These are phyloP conservation scores for Cheilosia scutellata DNA, from an alignment of 2,888 invertebrate species.

Conservation along the genomic window DNA sequence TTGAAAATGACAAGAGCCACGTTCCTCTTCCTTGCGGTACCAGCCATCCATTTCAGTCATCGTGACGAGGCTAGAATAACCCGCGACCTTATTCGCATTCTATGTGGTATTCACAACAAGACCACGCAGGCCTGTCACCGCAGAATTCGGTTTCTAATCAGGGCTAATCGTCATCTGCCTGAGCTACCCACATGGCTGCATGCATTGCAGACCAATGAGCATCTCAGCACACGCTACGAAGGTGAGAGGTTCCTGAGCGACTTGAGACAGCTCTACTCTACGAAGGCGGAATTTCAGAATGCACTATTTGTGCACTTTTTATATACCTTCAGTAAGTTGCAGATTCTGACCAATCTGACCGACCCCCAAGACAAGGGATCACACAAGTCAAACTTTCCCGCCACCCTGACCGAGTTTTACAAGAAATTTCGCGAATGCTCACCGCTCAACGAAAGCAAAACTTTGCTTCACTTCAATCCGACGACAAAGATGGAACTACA, in stretches of 20 bases:
- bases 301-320: constrained; percentile 82
- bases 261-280: constrained; percentile 80
- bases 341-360: constrained; percentile 2
- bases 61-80: constrained; percentile 84
- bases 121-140: constrained; percentile 89
- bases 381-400: constrained; percentile 80
- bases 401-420: constrained; percentile 81
- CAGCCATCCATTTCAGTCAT: constrained; percentile 81
- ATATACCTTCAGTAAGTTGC: constrained; percentile 30
- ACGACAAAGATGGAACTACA: constrained; percentile 79
- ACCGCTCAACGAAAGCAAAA: constrained; percentile 78
- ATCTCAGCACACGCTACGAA: constrained; percentile 83
- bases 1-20: constrained; percentile 89
- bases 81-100: constrained; percentile 86
- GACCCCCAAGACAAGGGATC: constrained; percentile 29
- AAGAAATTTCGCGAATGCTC: constrained; percentile 78
- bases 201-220: constrained; percentile 86
- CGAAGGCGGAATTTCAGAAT: constrained; percentile 79
- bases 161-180: constrained; percentile 86
- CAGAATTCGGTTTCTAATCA: constrained; percentile 87
- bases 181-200: constrained; percentile 87
- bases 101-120: constrained; percentile 86
- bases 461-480: constrained; percentile 79
- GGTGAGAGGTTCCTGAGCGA: constrained; percentile 82
- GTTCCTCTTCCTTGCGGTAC: constrained; percentile 84